phyloP scores from a whole-genome alignment of 2,888 invertebrate species.

The Phrixothrix hirtus region DNA sequence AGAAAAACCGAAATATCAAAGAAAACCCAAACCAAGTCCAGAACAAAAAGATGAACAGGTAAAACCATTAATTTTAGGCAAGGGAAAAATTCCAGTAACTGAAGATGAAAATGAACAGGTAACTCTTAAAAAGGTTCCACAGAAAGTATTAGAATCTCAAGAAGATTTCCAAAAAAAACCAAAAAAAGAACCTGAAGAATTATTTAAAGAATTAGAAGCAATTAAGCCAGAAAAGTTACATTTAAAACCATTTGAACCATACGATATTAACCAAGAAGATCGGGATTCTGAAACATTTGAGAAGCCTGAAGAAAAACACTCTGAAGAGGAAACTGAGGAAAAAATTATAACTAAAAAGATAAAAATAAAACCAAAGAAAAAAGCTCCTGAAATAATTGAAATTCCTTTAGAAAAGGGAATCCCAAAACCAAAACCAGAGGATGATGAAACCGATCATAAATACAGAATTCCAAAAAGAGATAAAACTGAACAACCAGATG shows the following conservation, averaged over 20 bases:
- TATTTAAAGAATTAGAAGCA: slow-evolving; percentile 17
- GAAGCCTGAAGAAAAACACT: slow-evolving; percentile 39
- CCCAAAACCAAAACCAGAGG: slow-evolving; percentile 50
- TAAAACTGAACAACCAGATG: slow-evolving; percentile 47
- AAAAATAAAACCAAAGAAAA: slow-evolving; percentile 42
- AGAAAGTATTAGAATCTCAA: slow-evolving; percentile 47
- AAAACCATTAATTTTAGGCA: slow-evolving; percentile 51
- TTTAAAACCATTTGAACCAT: slow-evolving; percentile 48
- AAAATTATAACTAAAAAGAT: slow-evolving; percentile 36
- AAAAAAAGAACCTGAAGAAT: slow-evolving; percentile 46
- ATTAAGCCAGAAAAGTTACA: neutral
- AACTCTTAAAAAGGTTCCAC: slow-evolving; percentile 53
- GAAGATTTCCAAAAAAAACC: slow-evolving; percentile 8
- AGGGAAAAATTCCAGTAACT: slow-evolving; percentile 55
- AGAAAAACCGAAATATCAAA: slow-evolving; percentile 47
- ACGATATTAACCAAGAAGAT: slow-evolving; percentile 49
- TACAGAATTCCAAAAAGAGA: slow-evolving; percentile 45
- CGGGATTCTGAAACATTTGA: slow-evolving; percentile 45
- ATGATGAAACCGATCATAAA: slow-evolving; percentile 55
- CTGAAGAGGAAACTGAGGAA: slow-evolving; percentile 38
- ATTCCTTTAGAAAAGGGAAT: slow-evolving; percentile 47
- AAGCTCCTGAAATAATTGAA: slow-evolving; percentile 50
- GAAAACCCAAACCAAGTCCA: slow-evolving; percentile 29
- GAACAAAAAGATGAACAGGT: slow-evolving; percentile 40
- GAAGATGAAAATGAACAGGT: slow-evolving; percentile 46